Evolutionary conservation across 2,797 vertebrate species (phyloP), one percentile per base, ranked within the genome.

Genomic region (Hypotaenidia okinawae): DNA sequence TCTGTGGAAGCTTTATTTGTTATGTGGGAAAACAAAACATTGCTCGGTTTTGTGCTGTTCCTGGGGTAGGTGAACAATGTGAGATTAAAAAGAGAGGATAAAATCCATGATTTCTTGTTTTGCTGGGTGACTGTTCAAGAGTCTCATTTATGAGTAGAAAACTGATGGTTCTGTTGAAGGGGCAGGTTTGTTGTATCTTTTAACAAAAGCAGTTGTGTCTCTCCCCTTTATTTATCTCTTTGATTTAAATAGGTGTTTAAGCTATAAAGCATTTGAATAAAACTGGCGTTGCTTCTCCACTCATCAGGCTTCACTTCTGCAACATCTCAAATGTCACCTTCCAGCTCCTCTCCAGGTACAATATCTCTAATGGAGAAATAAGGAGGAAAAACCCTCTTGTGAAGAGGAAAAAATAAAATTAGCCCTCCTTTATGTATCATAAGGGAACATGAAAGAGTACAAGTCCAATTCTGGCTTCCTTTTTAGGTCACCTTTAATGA

Each of bases 101-200:
- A 94, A 92, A 79, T 41, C 77, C 35, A 28, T 90, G 79, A 52
- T 88, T 91, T 81, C 66, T 82, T 92, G 45, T 91, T 95, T 84
- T 93, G 57, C 75, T 81, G 74, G 63, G 45, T 84, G 74, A 22
- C 24, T 66, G 62, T 78, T 67, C 41, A 75, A 88, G 88, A 78
- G 79, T 86, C 85, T 94, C 75, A 32, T 63, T 93, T 90, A 62
- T 32, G 45, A 79, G 59, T 45, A 88, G 73, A 76, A 72, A 94
- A 68, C 63, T 73, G 66, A 59, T 86, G 87, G 37, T 81, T 88
- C 88, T 76, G 90, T 70, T 91, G 85, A 94, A 94, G 74, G 70
- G 57, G 27, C 61, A 47, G 33, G 22, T 91, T 94, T 92, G 74
- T 95, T 84, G 86, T 76, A 41, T 70, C 77, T 86, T 73, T 76